A percentile compares a stretch with the other conserved stretches of the same genome.
These are phyloP conservation scores for Drosophila limbata DNA, from an alignment of 2,888 invertebrate genomes.

Conservation along the genomic window DNA sequence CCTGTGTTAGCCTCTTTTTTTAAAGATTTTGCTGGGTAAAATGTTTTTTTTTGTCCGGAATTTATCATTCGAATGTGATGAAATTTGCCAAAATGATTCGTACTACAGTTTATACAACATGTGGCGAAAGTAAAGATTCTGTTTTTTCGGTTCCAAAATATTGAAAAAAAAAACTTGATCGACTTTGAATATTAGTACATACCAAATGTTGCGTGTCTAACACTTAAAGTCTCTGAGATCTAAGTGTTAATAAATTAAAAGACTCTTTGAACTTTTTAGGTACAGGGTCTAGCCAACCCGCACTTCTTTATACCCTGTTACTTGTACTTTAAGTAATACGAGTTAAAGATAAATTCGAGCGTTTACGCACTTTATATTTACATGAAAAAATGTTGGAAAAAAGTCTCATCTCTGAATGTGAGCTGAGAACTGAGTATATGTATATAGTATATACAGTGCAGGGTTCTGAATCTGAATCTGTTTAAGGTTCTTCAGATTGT, in stretches of 20 bases:
- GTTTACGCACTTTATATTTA: constrained; percentile 59
- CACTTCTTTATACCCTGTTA: constrained; percentile 16
- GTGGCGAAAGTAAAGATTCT: no score
- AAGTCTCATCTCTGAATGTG: background rate
- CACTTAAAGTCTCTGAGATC: background rate
- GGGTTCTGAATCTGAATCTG: constrained; percentile 42
- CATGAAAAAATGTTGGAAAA: constrained; percentile 4
- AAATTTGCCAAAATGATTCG: background rate
- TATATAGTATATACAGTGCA: constrained; percentile 2
- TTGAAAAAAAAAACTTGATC: background rate
- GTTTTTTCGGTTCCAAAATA: no score
- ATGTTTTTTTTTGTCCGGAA: no score
- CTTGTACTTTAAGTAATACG: constrained; percentile 40
- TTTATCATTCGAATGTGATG: background rate
- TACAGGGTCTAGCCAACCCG: constrained; percentile 17
- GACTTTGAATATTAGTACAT: background rate
- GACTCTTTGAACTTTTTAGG: background rate
- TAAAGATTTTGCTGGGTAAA: no score
- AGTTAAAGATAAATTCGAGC: constrained; percentile 41
- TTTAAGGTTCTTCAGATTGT: constrained; percentile 20
- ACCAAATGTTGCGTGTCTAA: background rate
- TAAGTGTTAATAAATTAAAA: background rate
- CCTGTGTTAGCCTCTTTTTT: no score
- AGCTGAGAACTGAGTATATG: background rate
- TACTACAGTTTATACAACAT: background rate